Conservation (phyloP, 2,113 vertebrate genomes). For the Catagonus wagneri region DNA sequence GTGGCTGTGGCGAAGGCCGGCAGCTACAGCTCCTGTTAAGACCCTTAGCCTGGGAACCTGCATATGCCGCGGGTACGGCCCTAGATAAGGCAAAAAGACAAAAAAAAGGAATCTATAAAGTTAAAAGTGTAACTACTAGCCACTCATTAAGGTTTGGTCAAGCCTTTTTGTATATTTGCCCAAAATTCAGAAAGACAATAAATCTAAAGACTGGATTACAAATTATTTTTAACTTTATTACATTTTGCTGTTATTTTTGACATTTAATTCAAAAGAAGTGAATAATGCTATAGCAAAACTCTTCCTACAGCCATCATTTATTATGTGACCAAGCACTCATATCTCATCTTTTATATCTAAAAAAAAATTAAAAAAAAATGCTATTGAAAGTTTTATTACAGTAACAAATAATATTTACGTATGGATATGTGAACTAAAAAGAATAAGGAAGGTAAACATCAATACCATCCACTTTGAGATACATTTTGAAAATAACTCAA, state of each 20-base stretch:
- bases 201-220: background rate
- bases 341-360: background rate
- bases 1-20: too few relatives aligned
- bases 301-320: background rate
- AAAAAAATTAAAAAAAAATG: background rate
- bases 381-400: background rate
- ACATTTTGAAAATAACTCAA: background rate
- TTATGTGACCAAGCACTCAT: background rate
- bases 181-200: background rate
- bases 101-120: background rate
- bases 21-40: too few relatives aligned
- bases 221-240: background rate
- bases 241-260: background rate
- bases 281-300: background rate
- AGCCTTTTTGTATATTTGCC: background rate
- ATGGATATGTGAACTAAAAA: background rate
- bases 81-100: too few relatives aligned
- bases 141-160: background rate
- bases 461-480: background rate
- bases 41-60: too few relatives aligned
- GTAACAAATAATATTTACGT: background rate
- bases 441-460: background rate
- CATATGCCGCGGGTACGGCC: too few relatives aligned
- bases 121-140: background rate
- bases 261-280: constrained; percentile 25